Percentiles rank a stretch among this genome's conserved stretches.
These are phyloP conservation scores for Coleophora flavipennella DNA, from an alignment of 2,888 invertebrate species.

Conservation along the genomic window DNA sequence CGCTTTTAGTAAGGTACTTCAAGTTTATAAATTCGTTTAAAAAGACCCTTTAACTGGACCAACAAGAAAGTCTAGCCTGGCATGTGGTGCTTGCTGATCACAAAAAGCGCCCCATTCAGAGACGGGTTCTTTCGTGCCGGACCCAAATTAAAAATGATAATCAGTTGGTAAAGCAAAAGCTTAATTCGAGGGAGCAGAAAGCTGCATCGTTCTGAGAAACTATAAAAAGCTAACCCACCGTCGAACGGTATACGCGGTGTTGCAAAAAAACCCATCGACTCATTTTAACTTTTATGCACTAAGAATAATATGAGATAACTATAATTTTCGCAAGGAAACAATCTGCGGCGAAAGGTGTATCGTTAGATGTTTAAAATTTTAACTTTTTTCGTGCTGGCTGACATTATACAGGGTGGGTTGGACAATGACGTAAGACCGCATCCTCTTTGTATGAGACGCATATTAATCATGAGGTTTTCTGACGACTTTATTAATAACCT, in stretches of 20 bases:
- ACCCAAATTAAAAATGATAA: conserved; percentile 49
- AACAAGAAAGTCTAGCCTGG: too few relatives aligned
- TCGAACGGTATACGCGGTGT: conserved; percentile 30
- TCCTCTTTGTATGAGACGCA: too few relatives aligned
- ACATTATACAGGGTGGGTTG: too few relatives aligned
- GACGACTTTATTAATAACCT: too few relatives aligned
- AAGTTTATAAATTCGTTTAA: too few relatives aligned
- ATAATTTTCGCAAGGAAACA: conserved; percentile 18
- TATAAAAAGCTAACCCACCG: conserved; percentile 25
- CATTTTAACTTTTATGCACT: background rate
- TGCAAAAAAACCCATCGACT: conserved; percentile 31
- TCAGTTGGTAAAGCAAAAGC: conserved; percentile 34
- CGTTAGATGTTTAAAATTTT: conserved; percentile 11
- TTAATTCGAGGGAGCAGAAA: conserved; percentile 34
- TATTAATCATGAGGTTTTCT: too few relatives aligned
- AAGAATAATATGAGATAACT: conserved; percentile 8
- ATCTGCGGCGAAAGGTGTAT: conserved; percentile 6
- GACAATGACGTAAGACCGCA: too few relatives aligned
- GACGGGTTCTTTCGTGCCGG: conserved; percentile 30
- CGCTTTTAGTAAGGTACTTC: too few relatives aligned
- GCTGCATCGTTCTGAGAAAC: conserved; percentile 32
- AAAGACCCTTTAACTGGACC: too few relatives aligned
- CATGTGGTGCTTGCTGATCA: too few relatives aligned
- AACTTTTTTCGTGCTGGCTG: conserved; percentile 3
- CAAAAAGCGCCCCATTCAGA: background rate